These are phyloP conservation scores for Phalacrocorax carbo DNA, from an alignment of 2,113 vertebrate species.

Conservation along the genomic window DNA sequence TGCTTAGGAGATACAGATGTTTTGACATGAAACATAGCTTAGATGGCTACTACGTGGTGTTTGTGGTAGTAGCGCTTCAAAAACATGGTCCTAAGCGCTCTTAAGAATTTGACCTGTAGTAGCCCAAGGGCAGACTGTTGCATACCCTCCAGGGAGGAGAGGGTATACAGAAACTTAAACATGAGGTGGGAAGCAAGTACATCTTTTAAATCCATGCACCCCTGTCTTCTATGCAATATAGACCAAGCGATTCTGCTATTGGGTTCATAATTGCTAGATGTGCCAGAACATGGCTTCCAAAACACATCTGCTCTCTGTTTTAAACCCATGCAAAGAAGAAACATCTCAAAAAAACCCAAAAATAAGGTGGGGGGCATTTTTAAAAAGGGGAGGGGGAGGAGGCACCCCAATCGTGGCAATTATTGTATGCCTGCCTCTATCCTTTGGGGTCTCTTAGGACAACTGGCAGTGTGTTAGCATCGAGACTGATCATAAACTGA, in stretches of 20 bases:
- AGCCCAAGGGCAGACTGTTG: not conserved
- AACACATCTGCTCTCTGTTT: not conserved
- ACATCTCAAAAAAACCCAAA: not conserved
- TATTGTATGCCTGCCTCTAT: not conserved
- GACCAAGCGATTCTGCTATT: fast-evolving
- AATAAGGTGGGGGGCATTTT: not conserved
- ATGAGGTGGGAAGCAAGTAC: no score
- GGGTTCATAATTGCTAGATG: not conserved
- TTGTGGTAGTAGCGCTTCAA: not conserved
- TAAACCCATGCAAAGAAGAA: not conserved
- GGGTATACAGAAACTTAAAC: not conserved
- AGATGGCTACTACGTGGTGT: fast-evolving
- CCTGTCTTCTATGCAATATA: fast-evolving
- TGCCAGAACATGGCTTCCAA: not conserved
- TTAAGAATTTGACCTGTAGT: not conserved
- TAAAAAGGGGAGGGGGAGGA: not conserved
- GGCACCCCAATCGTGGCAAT: not conserved
- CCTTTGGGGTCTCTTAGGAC: not conserved
- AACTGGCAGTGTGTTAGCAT: not conserved
- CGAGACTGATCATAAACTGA: not conserved
- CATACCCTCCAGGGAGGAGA: not conserved
- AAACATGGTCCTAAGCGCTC: not conserved
- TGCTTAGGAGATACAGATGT: not conserved
- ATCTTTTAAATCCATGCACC: not conserved
- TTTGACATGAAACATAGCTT: not conserved